Base-by-base conservation (phyloP, 2,797 vertebrate genomes). In the Pygocentrus nattereri region DNA sequence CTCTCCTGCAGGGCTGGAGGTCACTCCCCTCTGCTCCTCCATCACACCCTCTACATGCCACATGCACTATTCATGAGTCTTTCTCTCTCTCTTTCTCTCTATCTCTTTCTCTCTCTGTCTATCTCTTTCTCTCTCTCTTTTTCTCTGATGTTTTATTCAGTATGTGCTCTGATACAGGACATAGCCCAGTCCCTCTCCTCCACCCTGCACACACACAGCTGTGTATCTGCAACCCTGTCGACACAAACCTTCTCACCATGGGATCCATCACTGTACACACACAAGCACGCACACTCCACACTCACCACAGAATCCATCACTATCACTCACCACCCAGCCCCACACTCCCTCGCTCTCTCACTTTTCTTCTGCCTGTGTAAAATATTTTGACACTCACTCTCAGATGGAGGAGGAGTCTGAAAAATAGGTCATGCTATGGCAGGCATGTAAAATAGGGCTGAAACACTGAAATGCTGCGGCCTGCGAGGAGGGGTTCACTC, bases 101-200 rank as follows among this genome's bases (percentile, higher is more conserved):
- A 65, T 38, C 47, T 80, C 21, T 77, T 82, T 23, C 16, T 49
- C 31, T 80, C 77, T 64, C 56, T 34, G 18, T 74, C 79, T 74
- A 76, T 56, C 75, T 82, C 61, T 74, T 56, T 34, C 25, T 47
- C 68, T 58, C 25, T 44, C 65, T 47, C 56, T 69, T 58, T 61
- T 58, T 47, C 49, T 88, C 76, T 74, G 83, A 88, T 88, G 81
- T 85, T 86, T 88, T 86, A 88, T 88, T 88, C 83, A 87, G 70
- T 75, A 77, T 64, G 56, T 75, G 64, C 79, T 84, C 58, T 73
- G 71, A 81, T 74, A 76, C 31, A 82, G 74, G 78, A 77, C 82
- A 75, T 38, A 75, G 58, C 44, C 61, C 65, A 74, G 83, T 77
- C 79, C 47, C 81, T 79, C 65, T 65, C 62, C 71, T 69, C 74